Percentiles rank a stretch among this genome's conserved stretches.
phyloP scores from a whole-genome alignment of 2,888 invertebrate genomes.

The Eulithis prunata region DNA sequence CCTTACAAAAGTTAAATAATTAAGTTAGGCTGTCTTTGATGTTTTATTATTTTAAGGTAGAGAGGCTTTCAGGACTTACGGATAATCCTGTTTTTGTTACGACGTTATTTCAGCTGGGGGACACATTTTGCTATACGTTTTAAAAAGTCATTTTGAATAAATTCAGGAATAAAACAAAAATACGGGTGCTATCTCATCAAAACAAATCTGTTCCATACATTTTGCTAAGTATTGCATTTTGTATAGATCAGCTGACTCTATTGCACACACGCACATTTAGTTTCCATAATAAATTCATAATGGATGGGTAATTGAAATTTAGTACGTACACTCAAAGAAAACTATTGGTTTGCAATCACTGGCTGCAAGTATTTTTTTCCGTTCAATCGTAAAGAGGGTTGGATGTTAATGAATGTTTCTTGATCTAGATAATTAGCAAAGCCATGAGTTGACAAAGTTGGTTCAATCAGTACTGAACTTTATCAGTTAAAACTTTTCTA shows the following conservation, averaged over 20 bases:
- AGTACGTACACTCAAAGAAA: too few relatives aligned
- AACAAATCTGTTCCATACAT: too few relatives aligned
- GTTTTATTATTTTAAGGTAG: slow-evolving; percentile 17
- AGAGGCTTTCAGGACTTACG: neutral
- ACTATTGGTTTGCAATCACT: too few relatives aligned
- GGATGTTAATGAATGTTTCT: slow-evolving; percentile 40
- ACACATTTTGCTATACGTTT: neutral
- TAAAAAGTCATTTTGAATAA: too few relatives aligned
- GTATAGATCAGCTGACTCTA: too few relatives aligned
- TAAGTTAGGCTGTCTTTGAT: slow-evolving; percentile 23
- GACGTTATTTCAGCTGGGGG: neutral
- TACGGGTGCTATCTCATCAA: too few relatives aligned
- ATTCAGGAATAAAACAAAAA: too few relatives aligned
- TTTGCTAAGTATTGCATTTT: too few relatives aligned
- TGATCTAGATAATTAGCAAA: slow-evolving; percentile 54
- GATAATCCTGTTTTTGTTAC: slow-evolving; percentile 7
- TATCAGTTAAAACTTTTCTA: slow-evolving; percentile 32
- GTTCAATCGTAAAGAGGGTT: slow-evolving; percentile 1
- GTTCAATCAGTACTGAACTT: slow-evolving; percentile 32
- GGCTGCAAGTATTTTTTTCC: too few relatives aligned
- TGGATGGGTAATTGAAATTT: too few relatives aligned
- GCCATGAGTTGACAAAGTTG: slow-evolving; percentile 34
- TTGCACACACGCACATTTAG: too few relatives aligned
- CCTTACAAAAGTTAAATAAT: slow-evolving; percentile 30
- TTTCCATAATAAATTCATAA: too few relatives aligned